Evolutionary conservation across 1,140 invertebrate genomes (phyloP).

Genomic region (Ceratitis capitata): DNA sequence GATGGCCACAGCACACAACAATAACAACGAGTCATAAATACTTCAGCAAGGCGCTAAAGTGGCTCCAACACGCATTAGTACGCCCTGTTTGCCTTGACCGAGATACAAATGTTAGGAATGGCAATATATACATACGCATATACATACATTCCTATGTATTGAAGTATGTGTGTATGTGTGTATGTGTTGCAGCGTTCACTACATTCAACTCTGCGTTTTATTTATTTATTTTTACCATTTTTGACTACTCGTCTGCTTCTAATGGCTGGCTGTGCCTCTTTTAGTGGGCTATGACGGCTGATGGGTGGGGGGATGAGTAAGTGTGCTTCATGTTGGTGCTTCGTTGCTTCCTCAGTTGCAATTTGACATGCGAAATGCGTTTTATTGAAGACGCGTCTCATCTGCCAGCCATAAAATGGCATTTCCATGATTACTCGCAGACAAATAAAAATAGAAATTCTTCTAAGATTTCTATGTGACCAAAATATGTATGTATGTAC

Average conservation of each 20-base stretch:
- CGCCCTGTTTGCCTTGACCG: constrained; percentile 28
- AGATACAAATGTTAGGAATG: background rate
- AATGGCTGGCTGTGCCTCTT: background rate
- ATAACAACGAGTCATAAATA: background rate
- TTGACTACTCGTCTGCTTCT: background rate
- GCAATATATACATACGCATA: background rate
- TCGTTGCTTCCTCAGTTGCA: background rate
- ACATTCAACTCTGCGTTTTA: too few species aligned
- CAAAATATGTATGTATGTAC: too few species aligned
- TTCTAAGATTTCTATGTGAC: background rate
- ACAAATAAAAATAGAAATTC: constrained; percentile 24
- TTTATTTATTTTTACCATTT: too few species aligned
- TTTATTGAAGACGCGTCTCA: background rate
- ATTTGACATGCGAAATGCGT: background rate
- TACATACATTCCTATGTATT: background rate
- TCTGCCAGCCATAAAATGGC: background rate
- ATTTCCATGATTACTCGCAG: background rate
- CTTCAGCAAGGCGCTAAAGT: constrained; percentile 5
- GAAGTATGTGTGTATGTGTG: background rate
- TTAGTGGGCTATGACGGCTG: background rate
- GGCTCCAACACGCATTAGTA: background rate
- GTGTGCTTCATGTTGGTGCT: background rate
- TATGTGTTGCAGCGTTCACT: background rate
- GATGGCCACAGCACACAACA: background rate
- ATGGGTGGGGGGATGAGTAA: background rate